These are phyloP conservation scores for Epizoanthus stellaris DNA, from an alignment of 92 coral and sea anemone genomes.

Conservation along the genomic window DNA sequence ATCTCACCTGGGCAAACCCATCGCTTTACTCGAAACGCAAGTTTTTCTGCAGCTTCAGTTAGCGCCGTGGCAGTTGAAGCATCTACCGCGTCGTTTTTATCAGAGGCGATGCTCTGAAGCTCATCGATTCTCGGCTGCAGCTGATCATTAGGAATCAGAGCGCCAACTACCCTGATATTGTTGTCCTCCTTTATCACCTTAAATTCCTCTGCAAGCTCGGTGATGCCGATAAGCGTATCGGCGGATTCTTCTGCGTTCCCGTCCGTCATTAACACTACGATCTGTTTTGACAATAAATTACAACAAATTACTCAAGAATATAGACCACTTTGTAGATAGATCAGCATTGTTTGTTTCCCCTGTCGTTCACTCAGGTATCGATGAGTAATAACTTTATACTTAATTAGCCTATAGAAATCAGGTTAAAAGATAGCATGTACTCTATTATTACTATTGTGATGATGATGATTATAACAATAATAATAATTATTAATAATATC, in stretches of 20 bases:
- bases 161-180: slow-evolving; percentile 10
- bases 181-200: not conserved
- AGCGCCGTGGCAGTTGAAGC: not conserved
- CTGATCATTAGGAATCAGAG: not conserved
- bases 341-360: too few species aligned
- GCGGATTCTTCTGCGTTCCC: not conserved
- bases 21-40: slow-evolving; percentile 4
- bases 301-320: too few species aligned
- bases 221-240: not conserved
- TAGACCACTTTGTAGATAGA: too few species aligned
- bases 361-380: too few species aligned
- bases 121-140: slow-evolving; percentile 4
- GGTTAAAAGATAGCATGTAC: too few species aligned
- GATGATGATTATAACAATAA: too few species aligned
- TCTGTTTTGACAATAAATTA: not conserved
- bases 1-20: slow-evolving; percentile 16
- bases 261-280: not conserved
- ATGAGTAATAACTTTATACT: too few species aligned
- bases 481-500: too few species aligned
- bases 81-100: not conserved
- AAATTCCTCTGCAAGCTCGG: not conserved
- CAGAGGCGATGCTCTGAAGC: slow-evolving; percentile 6
- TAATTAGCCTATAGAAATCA: too few species aligned
- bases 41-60: slow-evolving; percentile 3
- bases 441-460: too few species aligned